phyloP scores from a whole-genome alignment of 2,797 vertebrate genomes.

The Neoniphon sammara region DNA sequence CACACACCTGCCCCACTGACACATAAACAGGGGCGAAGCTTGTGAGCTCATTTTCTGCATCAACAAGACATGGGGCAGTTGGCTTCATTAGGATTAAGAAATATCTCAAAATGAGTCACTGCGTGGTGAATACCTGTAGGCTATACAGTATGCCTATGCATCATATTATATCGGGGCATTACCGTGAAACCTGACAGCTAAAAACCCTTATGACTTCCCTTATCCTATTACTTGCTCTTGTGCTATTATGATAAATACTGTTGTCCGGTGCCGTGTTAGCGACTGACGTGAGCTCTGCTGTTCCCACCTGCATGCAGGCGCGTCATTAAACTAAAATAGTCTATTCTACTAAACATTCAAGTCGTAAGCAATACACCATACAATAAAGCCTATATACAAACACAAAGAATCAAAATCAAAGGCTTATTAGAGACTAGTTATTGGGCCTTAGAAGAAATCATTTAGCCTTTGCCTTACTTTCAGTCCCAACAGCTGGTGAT shows the following conservation, averaged over 20 bases:
- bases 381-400: rapidly evolving
- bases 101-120: background rate
- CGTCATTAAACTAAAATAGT: background rate
- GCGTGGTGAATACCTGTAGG: background rate
- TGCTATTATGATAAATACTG: background rate
- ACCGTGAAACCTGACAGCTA: background rate
- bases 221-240: background rate
- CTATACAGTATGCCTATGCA: background rate
- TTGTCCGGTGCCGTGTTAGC: no score
- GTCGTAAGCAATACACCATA: no score
- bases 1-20: conserved; percentile 61
- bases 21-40: conserved; percentile 47
- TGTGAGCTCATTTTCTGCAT: conserved; percentile 35
- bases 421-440: background rate
- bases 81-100: background rate
- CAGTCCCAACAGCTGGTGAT: conserved; percentile 44
- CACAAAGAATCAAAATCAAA: background rate
- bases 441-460: background rate
- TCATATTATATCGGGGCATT: background rate
- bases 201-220: background rate
- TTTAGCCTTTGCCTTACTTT: background rate
- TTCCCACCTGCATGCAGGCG: background rate
- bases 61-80: conserved; percentile 9
- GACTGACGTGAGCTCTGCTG: background rate
- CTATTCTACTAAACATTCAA: background rate